phyloP scores from a whole-genome alignment of 2,888 invertebrate genomes.

The Poecilus cupreus region DNA sequence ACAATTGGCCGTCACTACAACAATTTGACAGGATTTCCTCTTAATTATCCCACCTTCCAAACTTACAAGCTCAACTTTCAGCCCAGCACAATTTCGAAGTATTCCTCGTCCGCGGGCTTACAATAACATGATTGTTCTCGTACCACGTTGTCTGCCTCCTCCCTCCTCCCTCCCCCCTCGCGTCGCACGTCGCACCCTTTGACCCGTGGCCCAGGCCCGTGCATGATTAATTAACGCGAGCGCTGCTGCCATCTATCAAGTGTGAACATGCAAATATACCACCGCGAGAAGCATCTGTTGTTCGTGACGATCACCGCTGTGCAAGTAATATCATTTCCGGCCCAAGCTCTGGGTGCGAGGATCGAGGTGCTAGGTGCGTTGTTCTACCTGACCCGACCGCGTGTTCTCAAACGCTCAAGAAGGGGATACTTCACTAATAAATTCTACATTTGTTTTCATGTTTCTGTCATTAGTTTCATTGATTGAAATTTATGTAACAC shows the following conservation, averaged over 20 bases:
- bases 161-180: not conserved
- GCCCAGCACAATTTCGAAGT: no score
- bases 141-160: not conserved
- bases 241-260: slow-evolving; percentile 56
- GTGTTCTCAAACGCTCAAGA: no score
- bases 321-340: slow-evolving; percentile 59
- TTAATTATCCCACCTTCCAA: no score
- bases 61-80: no score
- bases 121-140: no score
- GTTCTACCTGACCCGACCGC: no score
- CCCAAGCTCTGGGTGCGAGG: not conserved
- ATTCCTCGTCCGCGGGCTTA: no score
- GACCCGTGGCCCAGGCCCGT: not conserved
- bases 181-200: not conserved
- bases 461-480: not conserved
- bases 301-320: slow-evolving; percentile 63
- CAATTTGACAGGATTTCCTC: no score
- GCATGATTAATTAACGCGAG: slow-evolving; percentile 52
- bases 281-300: slow-evolving; percentile 57
- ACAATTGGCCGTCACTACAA: no score
- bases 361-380: no score
- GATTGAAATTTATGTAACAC: not conserved
- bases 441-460: not conserved
- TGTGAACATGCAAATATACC: slow-evolving; percentile 58
- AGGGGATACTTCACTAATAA: not conserved